Percentiles rank a stretch among this genome's conserved stretches.
Conservation (phyloP, 2,797 vertebrate species). For the Nannoperca obscura region DNA sequence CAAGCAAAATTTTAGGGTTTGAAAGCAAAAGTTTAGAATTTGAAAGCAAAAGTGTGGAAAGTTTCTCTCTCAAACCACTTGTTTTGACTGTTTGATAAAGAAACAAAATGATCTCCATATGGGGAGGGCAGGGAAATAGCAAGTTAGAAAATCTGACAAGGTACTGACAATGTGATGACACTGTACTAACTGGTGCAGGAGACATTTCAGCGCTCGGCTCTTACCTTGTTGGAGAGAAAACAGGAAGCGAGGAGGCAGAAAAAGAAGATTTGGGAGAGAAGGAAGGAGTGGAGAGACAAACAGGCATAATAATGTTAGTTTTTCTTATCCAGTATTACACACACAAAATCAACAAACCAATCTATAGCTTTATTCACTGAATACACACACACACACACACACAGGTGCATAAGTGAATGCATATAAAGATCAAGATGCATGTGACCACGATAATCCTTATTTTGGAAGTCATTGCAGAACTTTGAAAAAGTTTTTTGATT, state of each 20-base stretch:
- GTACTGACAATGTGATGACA: slow-evolving; percentile 41
- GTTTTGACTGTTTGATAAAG: no score
- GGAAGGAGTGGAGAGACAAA: slow-evolving; percentile 4
- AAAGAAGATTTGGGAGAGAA: background rate
- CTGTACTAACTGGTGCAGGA: slow-evolving; percentile 25
- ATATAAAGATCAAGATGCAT: background rate
- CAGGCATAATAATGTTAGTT: slow-evolving; percentile 6
- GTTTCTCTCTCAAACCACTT: no score
- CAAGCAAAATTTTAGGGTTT: no score
- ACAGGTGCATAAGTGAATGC: background rate
- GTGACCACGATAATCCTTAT: background rate
- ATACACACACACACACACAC: background rate
- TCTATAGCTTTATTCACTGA: background rate
- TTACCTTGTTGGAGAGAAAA: slow-evolving; percentile 73
- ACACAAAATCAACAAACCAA: background rate
- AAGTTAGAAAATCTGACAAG: slow-evolving; percentile 35
- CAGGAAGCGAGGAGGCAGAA: slow-evolving; percentile 1
- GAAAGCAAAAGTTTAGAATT: no score
- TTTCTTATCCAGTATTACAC: background rate
- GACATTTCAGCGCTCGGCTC: slow-evolving; percentile 38
- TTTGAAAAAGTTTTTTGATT: background rate
- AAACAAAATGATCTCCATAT: no score
- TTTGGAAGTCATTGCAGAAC: background rate
- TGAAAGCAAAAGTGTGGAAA: no score
- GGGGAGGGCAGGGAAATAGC: background rate